Base-by-base conservation (phyloP, 1,140 invertebrate species). In the Vanessa atalanta region DNA sequence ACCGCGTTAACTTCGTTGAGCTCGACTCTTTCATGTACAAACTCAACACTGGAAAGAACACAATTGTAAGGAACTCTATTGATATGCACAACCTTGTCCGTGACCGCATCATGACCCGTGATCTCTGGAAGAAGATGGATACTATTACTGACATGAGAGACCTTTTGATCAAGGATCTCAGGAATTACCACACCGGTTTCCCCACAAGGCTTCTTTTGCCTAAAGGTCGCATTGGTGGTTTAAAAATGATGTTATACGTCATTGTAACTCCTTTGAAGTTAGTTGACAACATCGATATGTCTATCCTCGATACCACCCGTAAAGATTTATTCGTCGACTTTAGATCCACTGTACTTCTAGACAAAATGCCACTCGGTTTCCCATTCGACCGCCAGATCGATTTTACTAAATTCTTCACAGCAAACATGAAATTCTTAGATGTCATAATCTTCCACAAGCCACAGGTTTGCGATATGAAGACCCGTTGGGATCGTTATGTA, bases 341-440 rank as follows among this genome's bases (percentile, higher is more conserved):
- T 71, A 86, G 90, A 71, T 88, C 85, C 13, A 87, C 86, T 64
- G 86, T 86, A 1, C 76, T 89, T 16, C 53, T 93, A 7, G 95
- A 96, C 78, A 93, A 91, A 51, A 93, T 93, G 78, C 93, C 95
- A 43, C 93, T 95, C 83, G 95, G 95, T 31, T 96, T 93, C 90
- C 95, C 96, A 70, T 94, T 96, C 79, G 95, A 96, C 82, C 94
- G 95, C 76, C 92, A 90, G 8, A 93, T 95, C 67, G 88, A 94
- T 11, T 77, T 93, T 43, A 76, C 87, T 20, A 82, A 87, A 73
- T 94, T 94, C 83, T 86, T 91, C 26, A 84, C 91, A 15, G 89
- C 93, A 3, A 95, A 95, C 82, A 94, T 95, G 86, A 88, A 93
- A 72, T 93, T 94, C 72, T 90, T 94, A 51, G 94, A 95, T 76